Percentiles rank a stretch among this genome's conserved stretches.
Conservation (phyloP, 2,888 invertebrate genomes). For the Dryobota labecula region DNA sequence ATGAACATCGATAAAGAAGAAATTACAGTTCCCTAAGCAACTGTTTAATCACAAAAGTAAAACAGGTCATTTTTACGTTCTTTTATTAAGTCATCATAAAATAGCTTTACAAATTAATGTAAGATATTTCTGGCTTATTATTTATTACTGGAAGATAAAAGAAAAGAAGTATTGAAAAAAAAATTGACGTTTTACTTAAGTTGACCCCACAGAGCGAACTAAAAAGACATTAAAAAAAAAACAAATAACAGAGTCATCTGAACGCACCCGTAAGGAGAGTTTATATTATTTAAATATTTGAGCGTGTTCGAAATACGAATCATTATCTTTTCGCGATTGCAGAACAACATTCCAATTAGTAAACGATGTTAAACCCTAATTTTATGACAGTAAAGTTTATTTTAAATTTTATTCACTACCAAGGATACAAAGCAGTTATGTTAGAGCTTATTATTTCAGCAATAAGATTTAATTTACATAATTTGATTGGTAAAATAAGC, state of each 20-base stretch:
- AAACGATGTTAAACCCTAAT: conserved; percentile 56
- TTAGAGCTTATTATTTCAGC: not conserved
- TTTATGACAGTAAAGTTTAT: conserved; percentile 42
- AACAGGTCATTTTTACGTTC: not conserved
- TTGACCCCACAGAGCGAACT: conserved; percentile 28
- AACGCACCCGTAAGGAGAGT: conserved; percentile 79
- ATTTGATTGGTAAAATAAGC: conserved; percentile 7
- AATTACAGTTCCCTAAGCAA: not conserved
- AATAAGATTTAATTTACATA: conserved; percentile 48
- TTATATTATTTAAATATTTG: conserved; percentile 84
- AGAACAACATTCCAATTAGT: conserved; percentile 60
- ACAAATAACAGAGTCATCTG: conserved; percentile 73
- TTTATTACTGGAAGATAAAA: not conserved
- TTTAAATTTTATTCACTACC: conserved; percentile 35
- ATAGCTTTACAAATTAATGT: not conserved
- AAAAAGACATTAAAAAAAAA: conserved; percentile 71
- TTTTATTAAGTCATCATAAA: not conserved
- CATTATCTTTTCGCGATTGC: conserved; percentile 83
- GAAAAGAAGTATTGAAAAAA: not conserved
- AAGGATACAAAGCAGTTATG: conserved; percentile 10
- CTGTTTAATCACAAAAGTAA: not conserved
- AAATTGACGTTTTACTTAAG: not conserved
- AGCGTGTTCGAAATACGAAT: conserved; percentile 84
- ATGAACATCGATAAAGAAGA: not conserved
- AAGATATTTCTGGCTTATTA: not conserved